Conservation (phyloP, 2,113 vertebrate species). For the Cichladusa arquata region DNA sequence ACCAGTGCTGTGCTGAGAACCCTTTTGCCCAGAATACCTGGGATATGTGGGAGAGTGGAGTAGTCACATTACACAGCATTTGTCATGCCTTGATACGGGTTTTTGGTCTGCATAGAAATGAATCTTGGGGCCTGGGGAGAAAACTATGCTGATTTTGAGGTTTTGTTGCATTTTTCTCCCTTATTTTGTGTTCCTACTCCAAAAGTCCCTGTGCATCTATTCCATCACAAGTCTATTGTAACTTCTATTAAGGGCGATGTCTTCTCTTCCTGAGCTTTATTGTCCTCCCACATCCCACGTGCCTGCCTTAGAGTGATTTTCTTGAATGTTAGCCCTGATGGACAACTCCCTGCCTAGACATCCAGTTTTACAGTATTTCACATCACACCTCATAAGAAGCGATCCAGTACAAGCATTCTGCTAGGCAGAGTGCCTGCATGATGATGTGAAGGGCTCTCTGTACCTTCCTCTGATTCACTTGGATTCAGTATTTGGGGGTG, state of each 20-base stretch:
- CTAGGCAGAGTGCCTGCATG: not conserved
- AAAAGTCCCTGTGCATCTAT: not conserved
- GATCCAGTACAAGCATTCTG: not conserved
- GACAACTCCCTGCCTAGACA: not conserved
- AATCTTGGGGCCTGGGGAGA: not conserved
- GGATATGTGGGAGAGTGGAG: not conserved
- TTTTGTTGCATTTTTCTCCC: not conserved
- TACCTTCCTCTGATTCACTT: not conserved
- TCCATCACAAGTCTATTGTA: not conserved
- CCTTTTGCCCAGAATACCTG: not conserved
- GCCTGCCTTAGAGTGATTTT: not conserved
- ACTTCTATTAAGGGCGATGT: not conserved
- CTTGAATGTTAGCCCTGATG: not conserved
- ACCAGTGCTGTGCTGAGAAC: not conserved
- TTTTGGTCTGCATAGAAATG: not conserved
- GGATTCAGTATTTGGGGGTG: not conserved
- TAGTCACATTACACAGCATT: not conserved
- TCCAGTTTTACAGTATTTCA: not conserved
- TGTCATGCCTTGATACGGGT: not conserved
- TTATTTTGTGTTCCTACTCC: not conserved
- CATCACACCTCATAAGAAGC: not conserved
- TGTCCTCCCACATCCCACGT: not conserved
- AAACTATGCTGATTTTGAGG: not conserved
- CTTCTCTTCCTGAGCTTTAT: not conserved
- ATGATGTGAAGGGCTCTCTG: not conserved